These are phyloP conservation scores for Acarapis woodi DNA, from an alignment of 1,140 invertebrate species.

Conservation along the genomic window DNA sequence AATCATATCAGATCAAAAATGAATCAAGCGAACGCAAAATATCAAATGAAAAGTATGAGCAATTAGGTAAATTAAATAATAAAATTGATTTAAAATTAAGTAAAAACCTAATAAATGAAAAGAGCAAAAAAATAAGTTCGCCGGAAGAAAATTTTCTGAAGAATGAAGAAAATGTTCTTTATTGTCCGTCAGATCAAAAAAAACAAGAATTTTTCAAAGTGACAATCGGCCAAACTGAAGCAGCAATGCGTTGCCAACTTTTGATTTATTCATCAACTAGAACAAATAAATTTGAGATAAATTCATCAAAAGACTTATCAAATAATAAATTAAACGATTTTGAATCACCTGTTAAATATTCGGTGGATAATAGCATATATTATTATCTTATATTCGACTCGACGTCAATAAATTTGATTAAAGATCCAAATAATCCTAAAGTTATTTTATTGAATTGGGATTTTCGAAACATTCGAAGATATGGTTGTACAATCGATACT, in stretches of 20 bases:
- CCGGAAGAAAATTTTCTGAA: conserved; percentile 14
- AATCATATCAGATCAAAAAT: neutral
- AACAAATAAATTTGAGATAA: too few relatives aligned
- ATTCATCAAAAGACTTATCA: conserved; percentile 23
- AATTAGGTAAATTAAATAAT: neutral
- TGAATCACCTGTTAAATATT: conserved; percentile 40
- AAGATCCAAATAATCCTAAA: conserved; percentile 17
- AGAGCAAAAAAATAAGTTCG: neutral
- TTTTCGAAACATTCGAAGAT: conserved; percentile 47
- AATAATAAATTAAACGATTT: conserved; percentile 41
- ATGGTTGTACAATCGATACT: conserved; percentile 44
- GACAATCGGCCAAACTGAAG: too few relatives aligned
- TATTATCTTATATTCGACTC: conserved; percentile 40
- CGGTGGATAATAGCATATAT: conserved; percentile 24
- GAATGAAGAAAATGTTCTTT: conserved; percentile 57
- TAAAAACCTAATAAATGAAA: neutral
- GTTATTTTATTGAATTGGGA: conserved; percentile 43
- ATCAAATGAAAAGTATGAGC: neutral
- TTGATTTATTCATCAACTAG: too few relatives aligned
- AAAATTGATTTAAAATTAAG: neutral
- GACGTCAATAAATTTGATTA: conserved; percentile 36
- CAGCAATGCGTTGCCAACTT: too few relatives aligned
- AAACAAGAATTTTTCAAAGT: too few relatives aligned
- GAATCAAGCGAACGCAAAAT: neutral
- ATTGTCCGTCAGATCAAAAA: too few relatives aligned